Conservation (phyloP, 2,797 vertebrate species). For the Astyanax mexicanus region DNA sequence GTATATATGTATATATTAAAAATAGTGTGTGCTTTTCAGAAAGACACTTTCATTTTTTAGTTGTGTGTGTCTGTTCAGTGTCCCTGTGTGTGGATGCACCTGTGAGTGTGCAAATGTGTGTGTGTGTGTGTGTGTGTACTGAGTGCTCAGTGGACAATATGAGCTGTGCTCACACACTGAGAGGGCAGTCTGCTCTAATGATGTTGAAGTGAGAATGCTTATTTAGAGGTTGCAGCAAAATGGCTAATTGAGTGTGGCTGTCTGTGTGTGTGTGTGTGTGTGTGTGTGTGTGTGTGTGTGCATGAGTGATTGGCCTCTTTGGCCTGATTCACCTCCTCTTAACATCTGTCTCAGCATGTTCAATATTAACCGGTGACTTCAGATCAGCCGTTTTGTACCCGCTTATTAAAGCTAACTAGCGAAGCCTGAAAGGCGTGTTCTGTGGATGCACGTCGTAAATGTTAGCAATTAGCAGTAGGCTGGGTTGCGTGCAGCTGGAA, state of each 20-base stretch:
- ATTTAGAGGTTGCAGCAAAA: slow-evolving; percentile 38
- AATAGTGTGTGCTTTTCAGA: too few species aligned
- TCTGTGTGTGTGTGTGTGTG: slow-evolving; percentile 10
- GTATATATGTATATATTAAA: too few species aligned
- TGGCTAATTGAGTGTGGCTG: slow-evolving; percentile 38
- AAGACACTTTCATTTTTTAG: too few species aligned
- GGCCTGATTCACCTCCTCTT: slow-evolving; percentile 10
- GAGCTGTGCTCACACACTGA: slow-evolving; percentile 8
- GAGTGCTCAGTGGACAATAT: slow-evolving; percentile 6
- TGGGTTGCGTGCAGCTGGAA: background rate
- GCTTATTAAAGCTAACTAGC: slow-evolving; percentile 1
- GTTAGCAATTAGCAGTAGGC: background rate
- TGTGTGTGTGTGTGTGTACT: slow-evolving; percentile 18
- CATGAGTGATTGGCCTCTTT: background rate
- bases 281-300: background rate
- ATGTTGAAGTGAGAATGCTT: slow-evolving; percentile 41
- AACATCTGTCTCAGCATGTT: slow-evolving; percentile 1
- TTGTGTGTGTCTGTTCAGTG: slow-evolving; percentile 1
- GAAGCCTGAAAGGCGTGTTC: background rate
- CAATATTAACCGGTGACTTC: slow-evolving; percentile 4
- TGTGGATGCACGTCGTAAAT: background rate
- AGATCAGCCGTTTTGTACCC: background rate
- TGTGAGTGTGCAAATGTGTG: background rate
- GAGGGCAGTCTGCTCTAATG: slow-evolving; percentile 46
- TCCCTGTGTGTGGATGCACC: slow-evolving; percentile 2